phyloP scores from a whole-genome alignment of 2,113 vertebrate species.

The Burhinus bistriatus region DNA sequence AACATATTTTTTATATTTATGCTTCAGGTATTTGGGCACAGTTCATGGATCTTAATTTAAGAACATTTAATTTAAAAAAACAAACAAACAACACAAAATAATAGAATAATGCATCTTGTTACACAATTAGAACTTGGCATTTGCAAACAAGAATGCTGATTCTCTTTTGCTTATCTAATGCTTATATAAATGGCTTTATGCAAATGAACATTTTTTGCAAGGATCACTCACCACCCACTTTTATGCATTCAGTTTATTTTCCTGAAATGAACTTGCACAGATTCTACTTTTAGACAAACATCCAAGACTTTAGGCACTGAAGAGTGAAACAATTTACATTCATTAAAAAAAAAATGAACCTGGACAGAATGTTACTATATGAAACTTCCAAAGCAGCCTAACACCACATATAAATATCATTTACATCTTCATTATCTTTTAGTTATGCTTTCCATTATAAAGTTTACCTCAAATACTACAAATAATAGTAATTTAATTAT shows the following conservation, averaged over 20 bases:
- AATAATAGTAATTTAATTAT: neutral
- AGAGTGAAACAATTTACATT: neutral
- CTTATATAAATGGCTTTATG: neutral
- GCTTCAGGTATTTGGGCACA: neutral
- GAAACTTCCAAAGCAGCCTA: neutral
- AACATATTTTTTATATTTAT: neutral
- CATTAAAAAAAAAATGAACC: neutral
- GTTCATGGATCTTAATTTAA: neutral
- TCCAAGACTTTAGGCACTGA: neutral
- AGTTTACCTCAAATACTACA: neutral
- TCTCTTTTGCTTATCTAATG: neutral
- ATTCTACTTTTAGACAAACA: neutral
- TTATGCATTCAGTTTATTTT: neutral
- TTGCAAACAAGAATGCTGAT: neutral
- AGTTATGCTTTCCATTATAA: neutral
- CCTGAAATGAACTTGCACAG: neutral
- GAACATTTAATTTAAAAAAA: neutral
- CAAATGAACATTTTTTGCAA: neutral
- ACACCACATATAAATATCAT: neutral
- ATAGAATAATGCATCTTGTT: neutral
- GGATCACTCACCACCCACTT: neutral
- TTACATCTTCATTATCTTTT: neutral
- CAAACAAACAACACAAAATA: neutral
- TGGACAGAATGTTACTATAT: neutral
- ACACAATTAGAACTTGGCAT: neutral